A percentile compares a stretch with the other conserved stretches of the same genome.
phyloP scores from a whole-genome alignment of 1,140 invertebrate genomes.

The Parasteatoda tepidariorum region DNA sequence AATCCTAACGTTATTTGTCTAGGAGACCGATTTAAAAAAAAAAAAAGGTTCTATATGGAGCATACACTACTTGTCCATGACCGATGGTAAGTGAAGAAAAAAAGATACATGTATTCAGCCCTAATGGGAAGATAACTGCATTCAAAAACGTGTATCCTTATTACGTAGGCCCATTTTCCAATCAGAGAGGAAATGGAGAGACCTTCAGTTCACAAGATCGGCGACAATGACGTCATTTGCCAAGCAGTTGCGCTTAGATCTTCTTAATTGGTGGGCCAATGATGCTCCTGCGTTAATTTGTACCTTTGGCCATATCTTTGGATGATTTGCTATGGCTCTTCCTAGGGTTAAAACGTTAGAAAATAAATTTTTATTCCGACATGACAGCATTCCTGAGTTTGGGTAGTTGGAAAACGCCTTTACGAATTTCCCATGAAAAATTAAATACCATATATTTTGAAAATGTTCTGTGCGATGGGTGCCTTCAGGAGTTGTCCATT shows the following conservation, averaged over 20 bases:
- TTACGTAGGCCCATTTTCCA: constrained; percentile 57
- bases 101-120: constrained; percentile 4
- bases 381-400: constrained; percentile 8
- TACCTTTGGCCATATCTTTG: constrained; percentile 43
- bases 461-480: neutral
- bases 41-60: neutral
- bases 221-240: constrained; percentile 56
- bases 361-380: constrained; percentile 46
- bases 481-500: too few relatives aligned
- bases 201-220: constrained; percentile 60
- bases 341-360: constrained; percentile 39
- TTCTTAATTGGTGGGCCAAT: constrained; percentile 54
- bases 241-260: constrained; percentile 52
- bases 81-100: constrained; percentile 30
- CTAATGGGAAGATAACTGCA: constrained; percentile 55
- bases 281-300: constrained; percentile 17
- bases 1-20: too few relatives aligned
- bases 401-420: too few relatives aligned
- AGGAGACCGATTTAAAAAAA: neutral
- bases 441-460: neutral
- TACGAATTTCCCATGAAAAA: too few relatives aligned
- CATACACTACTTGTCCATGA: constrained; percentile 10
- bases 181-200: constrained; percentile 57
- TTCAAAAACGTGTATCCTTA: constrained; percentile 59
- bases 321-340: constrained; percentile 14